phyloP scores from a whole-genome alignment of 2,113 vertebrate species.

The Theropithecus gelada region DNA sequence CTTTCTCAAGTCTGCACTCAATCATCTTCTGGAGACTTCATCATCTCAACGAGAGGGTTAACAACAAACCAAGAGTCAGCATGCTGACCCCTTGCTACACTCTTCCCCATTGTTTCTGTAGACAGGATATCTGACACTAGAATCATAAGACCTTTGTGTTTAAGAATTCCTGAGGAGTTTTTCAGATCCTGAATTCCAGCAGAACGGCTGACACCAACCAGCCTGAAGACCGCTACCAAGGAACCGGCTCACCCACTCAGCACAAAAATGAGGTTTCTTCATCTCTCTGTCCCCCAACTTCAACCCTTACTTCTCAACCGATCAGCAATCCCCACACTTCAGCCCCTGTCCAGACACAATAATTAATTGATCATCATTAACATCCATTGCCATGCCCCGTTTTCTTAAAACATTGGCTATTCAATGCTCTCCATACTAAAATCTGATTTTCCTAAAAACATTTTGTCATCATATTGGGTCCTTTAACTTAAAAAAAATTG shows the following conservation, averaged over 20 bases:
- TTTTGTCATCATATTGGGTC: background rate
- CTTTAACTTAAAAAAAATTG: background rate
- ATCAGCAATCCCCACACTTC: background rate
- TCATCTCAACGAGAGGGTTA: no score
- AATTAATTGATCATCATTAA: background rate
- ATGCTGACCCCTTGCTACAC: background rate
- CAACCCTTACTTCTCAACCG: background rate
- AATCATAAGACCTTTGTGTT: background rate
- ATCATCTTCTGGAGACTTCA: background rate
- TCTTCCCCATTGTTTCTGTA: background rate
- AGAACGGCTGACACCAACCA: background rate
- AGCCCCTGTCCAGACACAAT: background rate
- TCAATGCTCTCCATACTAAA: background rate
- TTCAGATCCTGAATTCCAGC: background rate
- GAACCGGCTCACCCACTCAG: background rate
- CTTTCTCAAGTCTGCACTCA: background rate
- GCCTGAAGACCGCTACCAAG: background rate
- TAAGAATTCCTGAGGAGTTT: background rate
- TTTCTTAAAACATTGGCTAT: background rate
- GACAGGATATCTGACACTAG: background rate
- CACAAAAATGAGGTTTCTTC: background rate
- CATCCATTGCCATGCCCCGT: background rate
- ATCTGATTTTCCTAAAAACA: background rate
- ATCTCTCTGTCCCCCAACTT: background rate
- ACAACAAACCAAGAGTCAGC: no score